phyloP scores from a whole-genome alignment of 2,797 vertebrate species.

The Tapirus indicus region DNA sequence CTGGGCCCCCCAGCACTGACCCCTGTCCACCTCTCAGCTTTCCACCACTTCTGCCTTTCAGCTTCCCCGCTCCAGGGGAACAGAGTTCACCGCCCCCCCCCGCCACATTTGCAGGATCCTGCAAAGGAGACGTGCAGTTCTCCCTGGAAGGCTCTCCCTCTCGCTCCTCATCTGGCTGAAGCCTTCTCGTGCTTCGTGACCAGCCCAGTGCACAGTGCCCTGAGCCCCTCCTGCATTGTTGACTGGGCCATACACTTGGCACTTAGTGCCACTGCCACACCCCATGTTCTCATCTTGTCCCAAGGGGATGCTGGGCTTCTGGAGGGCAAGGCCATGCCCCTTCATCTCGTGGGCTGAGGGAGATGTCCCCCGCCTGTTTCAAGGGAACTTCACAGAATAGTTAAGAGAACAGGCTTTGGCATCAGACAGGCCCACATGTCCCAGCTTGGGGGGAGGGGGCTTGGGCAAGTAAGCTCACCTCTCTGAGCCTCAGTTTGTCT shows the following conservation, averaged over 20 bases:
- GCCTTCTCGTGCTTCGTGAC: neutral
- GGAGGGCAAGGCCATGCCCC: neutral
- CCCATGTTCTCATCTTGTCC: neutral
- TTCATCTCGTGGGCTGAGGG: neutral
- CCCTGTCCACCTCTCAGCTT: neutral
- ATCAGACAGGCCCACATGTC: neutral
- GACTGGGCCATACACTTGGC: accelerated
- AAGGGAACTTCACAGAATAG: neutral
- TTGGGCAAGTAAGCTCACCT: neutral
- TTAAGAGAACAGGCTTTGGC: neutral
- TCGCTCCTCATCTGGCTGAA: neutral
- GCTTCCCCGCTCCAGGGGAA: neutral
- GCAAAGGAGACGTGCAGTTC: accelerated
- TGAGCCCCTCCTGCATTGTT: neutral
- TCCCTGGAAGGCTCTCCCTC: too few species aligned
- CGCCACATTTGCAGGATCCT: neutral
- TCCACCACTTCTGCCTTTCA: neutral
- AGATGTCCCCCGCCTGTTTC: neutral
- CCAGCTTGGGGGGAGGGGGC: neutral
- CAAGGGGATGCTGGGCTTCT: neutral
- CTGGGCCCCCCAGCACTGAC: neutral
- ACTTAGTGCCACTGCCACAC: neutral
- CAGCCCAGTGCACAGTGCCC: neutral
- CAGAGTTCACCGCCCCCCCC: neutral
- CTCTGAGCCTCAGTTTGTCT: neutral